Base-by-base conservation (phyloP, 2,113 vertebrate genomes). In the Ascaphus truei region DNA sequence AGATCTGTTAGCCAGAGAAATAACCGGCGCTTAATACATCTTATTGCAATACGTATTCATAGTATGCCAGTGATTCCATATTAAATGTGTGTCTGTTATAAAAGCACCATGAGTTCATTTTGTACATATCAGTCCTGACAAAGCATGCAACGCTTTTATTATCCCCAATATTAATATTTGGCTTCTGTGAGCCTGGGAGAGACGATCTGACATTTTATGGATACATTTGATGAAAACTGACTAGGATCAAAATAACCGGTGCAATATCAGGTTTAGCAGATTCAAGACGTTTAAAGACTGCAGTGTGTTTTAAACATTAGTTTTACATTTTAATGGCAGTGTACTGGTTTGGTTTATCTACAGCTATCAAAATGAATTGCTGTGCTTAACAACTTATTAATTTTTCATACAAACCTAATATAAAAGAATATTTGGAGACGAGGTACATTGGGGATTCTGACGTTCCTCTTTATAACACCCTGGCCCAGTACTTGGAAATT, bases 101-200 rank as follows among this genome's bases (percentile, higher is more conserved):
- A 22, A 63, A 25, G 29, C 16, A n/a, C n/a, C n/a, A n/a, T n/a
- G 15, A 48, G 36, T 47, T 68, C 39, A 58, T 29, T 58, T 50
- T 47, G 16, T 34, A 10, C 26, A 13, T 26, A 58, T 57, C 51
- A 48, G 27, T 47, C 43, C 53, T 23, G 30, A 68, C 16, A 31
- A 47, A 33, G 27, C 65, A 68, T 20, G 30, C 52, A 18, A 29
- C 26, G 53, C 37, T 47, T 48, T 48, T 59, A 34, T 50, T 59
- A 59, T 36, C n/a, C 18, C 7, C 50, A 39, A 66, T 66, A 66
- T 65, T 66, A 66, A 58, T 68, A 68, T 59, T n/a, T 68, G 65
- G 65, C 65, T 68, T 68, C 55, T 33, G 64, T 67, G 31, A 52
- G 50, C 37, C 47, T 52, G 23, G n/a, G n/a, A 58, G 41, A 58